Evolutionary conservation across 2,113 vertebrate species (phyloP).

Genomic region (Microtus montanus): DNA sequence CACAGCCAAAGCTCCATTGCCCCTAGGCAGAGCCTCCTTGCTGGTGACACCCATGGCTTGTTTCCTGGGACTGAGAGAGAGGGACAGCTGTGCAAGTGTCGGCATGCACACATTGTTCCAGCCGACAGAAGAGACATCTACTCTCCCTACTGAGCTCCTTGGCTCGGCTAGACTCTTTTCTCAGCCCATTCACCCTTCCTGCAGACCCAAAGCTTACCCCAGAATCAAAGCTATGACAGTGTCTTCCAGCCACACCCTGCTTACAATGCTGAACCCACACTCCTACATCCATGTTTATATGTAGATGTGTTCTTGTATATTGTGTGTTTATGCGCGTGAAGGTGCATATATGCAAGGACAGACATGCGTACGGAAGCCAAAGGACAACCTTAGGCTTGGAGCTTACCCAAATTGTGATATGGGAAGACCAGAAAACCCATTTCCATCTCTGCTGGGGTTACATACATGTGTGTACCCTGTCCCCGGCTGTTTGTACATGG

Average conservation of each 20-base stretch:
- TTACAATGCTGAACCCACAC: neutral
- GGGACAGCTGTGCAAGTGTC: neutral
- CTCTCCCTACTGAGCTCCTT: too few relatives aligned
- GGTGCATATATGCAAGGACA: too few relatives aligned
- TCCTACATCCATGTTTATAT: neutral
- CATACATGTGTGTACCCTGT: neutral
- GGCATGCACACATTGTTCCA: accelerated
- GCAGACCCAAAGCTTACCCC: neutral
- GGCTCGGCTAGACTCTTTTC: neutral
- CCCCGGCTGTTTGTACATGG: neutral
- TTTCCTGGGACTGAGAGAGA: neutral
- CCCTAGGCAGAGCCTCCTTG: accelerated
- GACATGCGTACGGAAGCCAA: neutral
- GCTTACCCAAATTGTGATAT: too few relatives aligned
- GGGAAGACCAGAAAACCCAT: neutral
- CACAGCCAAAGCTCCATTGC: neutral
- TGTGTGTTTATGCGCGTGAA: neutral
- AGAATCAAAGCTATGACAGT: neutral
- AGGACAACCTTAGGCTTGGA: neutral
- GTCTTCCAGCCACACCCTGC: neutral
- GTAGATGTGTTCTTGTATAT: neutral
- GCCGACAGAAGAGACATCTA: neutral
- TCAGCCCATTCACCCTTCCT: too few relatives aligned
- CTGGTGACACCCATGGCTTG: neutral
- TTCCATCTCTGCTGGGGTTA: neutral